Evolutionary conservation across 2,888 invertebrate genomes (phyloP).

Genomic region (Sinhomidia bicolor): DNA sequence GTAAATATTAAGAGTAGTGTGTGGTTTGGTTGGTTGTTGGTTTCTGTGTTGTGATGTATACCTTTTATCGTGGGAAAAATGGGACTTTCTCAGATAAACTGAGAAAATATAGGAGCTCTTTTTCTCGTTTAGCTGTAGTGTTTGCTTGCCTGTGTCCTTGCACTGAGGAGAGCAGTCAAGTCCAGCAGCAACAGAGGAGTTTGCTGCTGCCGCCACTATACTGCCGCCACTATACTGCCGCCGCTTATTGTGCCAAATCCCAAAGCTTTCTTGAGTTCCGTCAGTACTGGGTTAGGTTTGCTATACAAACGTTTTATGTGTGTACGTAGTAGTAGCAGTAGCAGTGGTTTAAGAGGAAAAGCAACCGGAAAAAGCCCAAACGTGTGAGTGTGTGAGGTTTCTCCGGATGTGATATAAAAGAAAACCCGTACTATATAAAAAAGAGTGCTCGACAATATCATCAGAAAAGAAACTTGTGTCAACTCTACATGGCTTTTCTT

Average conservation of each 20-base stretch:
- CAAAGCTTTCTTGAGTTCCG: neutral
- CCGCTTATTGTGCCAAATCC: neutral
- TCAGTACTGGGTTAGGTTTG: too few species aligned
- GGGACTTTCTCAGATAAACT: neutral
- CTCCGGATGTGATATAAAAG: constrained; percentile 34
- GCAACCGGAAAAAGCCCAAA: constrained; percentile 61
- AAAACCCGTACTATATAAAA: neutral
- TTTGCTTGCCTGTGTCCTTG: neutral
- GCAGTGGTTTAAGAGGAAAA: constrained; percentile 35
- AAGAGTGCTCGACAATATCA: neutral
- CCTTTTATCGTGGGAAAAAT: constrained; percentile 4
- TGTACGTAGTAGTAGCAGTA: too few species aligned
- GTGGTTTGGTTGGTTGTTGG: neutral
- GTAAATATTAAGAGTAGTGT: neutral
- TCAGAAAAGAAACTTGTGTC: constrained; percentile 37
- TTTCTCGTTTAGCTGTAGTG: neutral
- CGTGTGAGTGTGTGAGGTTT: constrained; percentile 36
- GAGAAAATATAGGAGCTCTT: too few species aligned
- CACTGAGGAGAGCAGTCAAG: neutral
- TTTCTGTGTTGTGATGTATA: neutral
- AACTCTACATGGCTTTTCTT: constrained; percentile 13
- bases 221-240: too few species aligned
- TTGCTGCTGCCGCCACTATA: neutral
- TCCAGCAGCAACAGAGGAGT: neutral
- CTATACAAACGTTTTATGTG: neutral